Base-by-base conservation (phyloP, 2,888 invertebrate genomes). In the Troilus luridus region DNA sequence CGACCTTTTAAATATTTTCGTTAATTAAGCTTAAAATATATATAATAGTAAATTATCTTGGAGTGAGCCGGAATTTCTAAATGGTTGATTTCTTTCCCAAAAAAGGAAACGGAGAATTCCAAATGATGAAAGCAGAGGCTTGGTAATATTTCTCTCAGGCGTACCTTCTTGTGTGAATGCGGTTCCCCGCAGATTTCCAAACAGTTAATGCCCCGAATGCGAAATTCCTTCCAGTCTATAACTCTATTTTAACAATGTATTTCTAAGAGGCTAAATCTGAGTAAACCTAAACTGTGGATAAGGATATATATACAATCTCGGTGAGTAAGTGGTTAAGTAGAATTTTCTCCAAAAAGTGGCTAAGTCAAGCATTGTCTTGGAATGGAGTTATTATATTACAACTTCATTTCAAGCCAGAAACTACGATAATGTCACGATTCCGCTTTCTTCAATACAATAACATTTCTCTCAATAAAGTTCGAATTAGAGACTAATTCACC, bases 131-230 rank as follows among this genome's bases (percentile, higher is more conserved):
- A 77, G 72, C 7, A 41, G 27, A 19, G 72, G 27, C 72, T 77
- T 17, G 72, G 72, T 77, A 77, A 77, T 77, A 77, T 77, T 17
- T 77, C 72, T 77, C 17, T 41, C 41, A 41, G 72, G 72, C 72
- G 41, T 77, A 77, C 72, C 72, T 77, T 77, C 27, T 77, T 77
- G 41, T 41, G 17, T 41, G 27, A 77, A 8, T 77, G 72, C 72
- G 72, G 72, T 77, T 77, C 72, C 72, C 72, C 72, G 72, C 72
- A 77, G 41, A 77, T 77, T 77, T 41, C n/a, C 72, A 17, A 77
- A 27, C 72, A 19, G 72, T 7, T 17, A 19, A 41, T 77, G 72
- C 17, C 72, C 72, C 19, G 8, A 77, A 77, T 77, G 41, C 72
- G 72, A 77, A 77, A 77, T 77, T 77, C 27, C 72, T 77, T 77